Conservation (phyloP, 2,797 vertebrate genomes). For the Fundulus diaphanus region DNA sequence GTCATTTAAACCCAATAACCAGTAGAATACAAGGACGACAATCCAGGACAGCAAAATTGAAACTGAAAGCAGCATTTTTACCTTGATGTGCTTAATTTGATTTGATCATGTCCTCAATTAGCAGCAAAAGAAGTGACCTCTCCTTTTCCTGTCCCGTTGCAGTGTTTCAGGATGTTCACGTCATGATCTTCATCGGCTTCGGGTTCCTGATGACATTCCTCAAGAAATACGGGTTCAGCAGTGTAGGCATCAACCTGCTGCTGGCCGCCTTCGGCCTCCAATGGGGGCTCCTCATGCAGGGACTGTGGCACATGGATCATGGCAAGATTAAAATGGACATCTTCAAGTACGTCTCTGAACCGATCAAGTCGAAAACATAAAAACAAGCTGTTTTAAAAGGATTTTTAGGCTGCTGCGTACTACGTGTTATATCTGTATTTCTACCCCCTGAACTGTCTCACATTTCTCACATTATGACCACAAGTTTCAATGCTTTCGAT, state of each 20-base stretch:
- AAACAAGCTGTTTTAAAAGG: background rate
- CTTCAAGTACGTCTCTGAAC: constrained; percentile 73
- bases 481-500: background rate
- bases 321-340: constrained; percentile 81
- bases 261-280: constrained; percentile 95
- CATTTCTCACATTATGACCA: background rate
- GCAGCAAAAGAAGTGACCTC: constrained; percentile 31
- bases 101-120: constrained; percentile 26
- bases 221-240: constrained; percentile 94
- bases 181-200: constrained; percentile 98
- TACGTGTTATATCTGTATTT: background rate
- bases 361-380: background rate
- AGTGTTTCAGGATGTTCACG: constrained; percentile 97
- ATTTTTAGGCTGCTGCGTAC: background rate
- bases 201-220: constrained; percentile 99
- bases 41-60: background rate
- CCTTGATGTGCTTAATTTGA: constrained; percentile 16
- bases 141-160: constrained; percentile 24
- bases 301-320: constrained; percentile 77
- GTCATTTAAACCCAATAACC: constrained; percentile 32
- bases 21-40: background rate
- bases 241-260: constrained; percentile 91
- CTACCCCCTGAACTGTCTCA: background rate
- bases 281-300: constrained; percentile 90
- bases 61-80: background rate